A percentile compares a stretch with the other conserved stretches of the same genome.
phyloP scores from a whole-genome alignment of 1,140 invertebrate species.

The Trissolcus basalis region DNA sequence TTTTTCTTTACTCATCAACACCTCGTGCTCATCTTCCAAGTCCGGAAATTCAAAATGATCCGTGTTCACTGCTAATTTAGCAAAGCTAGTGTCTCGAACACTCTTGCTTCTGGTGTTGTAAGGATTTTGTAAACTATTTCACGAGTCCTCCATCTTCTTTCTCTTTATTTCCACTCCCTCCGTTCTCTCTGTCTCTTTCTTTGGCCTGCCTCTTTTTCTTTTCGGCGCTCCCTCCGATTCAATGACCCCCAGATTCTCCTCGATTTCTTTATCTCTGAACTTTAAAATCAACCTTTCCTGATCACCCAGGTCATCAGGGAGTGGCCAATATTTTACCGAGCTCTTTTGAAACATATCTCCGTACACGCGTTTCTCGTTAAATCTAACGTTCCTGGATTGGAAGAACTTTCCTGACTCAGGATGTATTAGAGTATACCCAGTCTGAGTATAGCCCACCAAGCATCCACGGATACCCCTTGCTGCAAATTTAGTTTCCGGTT shows the following conservation, averaged over 20 bases:
- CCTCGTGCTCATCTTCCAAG: neutral
- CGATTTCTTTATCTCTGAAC: slow-evolving; percentile 7
- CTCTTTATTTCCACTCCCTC: neutral
- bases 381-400: neutral
- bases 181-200: slow-evolving; percentile 14
- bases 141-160: neutral
- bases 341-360: slow-evolving; percentile 10
- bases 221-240: slow-evolving; percentile 28
- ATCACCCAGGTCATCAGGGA: too few species aligned
- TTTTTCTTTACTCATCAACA: neutral
- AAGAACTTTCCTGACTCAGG: slow-evolving; percentile 13
- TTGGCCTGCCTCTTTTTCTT: slow-evolving; percentile 28
- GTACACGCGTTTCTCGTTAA: neutral
- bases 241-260: neutral
- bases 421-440: slow-evolving; percentile 5
- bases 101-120: neutral
- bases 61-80: too few species aligned
- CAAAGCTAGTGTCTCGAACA: neutral
- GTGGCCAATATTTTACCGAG: slow-evolving; percentile 8
- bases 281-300: neutral
- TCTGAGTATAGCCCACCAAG: slow-evolving; percentile 29
- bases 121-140: neutral
- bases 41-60: neutral
- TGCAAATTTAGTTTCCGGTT: slow-evolving; percentile 21
- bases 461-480: neutral